A percentile compares a stretch with the other conserved stretches of the same genome.
Conservation (phyloP, 2,797 vertebrate species). For the Spea hammondii region DNA sequence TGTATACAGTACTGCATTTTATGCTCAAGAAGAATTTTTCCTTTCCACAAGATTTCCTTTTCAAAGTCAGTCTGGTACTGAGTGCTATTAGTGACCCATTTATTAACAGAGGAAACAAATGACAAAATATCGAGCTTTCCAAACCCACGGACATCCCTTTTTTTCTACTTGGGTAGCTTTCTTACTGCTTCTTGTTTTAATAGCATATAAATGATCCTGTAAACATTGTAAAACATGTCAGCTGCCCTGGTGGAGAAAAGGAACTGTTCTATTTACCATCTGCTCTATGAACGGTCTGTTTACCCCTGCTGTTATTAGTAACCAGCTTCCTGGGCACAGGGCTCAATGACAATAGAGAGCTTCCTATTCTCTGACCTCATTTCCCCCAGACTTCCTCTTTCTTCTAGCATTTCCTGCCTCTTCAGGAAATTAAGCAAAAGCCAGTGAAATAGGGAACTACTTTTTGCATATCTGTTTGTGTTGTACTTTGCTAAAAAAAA, state of each 20-base stretch:
- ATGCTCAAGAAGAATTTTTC: no score
- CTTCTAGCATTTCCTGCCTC: neutral
- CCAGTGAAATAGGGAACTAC: neutral
- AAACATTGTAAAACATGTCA: no score
- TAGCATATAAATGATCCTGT: no score
- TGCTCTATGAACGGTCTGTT: neutral
- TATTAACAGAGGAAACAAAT: no score
- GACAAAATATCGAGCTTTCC: no score
- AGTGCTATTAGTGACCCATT: no score
- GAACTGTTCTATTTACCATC: neutral
- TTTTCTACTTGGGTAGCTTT: neutral
- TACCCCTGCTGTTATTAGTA: neutral
- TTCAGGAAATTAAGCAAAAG: neutral
- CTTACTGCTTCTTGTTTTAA: neutral
- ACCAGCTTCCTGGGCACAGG: slow-evolving; percentile 3
- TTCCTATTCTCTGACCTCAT: slow-evolving; percentile 36
- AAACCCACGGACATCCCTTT: no score
- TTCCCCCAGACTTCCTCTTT: slow-evolving; percentile 34
- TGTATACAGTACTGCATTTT: no score
- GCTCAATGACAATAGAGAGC: slow-evolving; percentile 5
- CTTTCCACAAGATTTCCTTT: no score
- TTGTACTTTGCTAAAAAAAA: neutral
- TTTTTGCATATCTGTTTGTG: neutral
- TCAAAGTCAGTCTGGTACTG: no score
- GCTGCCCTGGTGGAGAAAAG: no score